Conservation (phyloP, 2,797 vertebrate genomes). For the Lagodon rhomboides region DNA sequence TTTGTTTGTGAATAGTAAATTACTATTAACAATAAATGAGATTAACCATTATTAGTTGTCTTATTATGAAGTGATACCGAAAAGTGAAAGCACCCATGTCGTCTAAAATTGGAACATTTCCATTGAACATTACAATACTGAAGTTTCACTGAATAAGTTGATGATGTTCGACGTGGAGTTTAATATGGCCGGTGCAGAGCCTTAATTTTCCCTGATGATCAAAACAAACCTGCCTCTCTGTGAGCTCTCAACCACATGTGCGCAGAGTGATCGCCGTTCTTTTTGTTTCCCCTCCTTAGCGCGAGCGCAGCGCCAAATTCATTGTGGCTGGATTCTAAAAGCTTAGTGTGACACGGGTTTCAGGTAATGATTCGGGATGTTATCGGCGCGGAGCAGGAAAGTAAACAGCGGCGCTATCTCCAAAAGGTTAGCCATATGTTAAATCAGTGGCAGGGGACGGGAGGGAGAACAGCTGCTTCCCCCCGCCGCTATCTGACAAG, state of each 20-base stretch:
- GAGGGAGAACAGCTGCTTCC: constrained; percentile 70
- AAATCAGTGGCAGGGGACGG: constrained; percentile 80
- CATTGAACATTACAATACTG: not conserved
- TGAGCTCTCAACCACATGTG: not conserved
- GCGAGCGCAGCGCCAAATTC: constrained; percentile 6
- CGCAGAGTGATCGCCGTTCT: not conserved
- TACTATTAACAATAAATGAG: no score
- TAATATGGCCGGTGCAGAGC: not conserved
- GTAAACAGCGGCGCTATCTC: constrained; percentile 83
- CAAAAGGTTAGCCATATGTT: constrained; percentile 86
- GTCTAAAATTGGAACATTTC: not conserved
- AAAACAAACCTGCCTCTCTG: constrained; percentile 5
- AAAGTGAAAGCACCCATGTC: not conserved
- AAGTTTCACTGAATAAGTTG: not conserved
- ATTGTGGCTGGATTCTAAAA: constrained; percentile 63
- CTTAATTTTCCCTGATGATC: constrained; percentile 4
- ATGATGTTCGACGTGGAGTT: not conserved
- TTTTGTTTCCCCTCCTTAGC: constrained; percentile 30
- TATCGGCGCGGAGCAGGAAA: constrained; percentile 82
- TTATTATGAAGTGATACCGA: not conserved
- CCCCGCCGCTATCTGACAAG: constrained; percentile 62
- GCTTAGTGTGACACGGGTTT: constrained; percentile 74
- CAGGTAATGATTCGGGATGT: constrained; percentile 81
- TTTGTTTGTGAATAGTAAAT: no score
- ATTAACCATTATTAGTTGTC: no score